A percentile compares a stretch with the other conserved stretches of the same genome.
Evolutionary conservation across 2,888 invertebrate species (phyloP).

Genomic region (Drosophila setosimentum): DNA sequence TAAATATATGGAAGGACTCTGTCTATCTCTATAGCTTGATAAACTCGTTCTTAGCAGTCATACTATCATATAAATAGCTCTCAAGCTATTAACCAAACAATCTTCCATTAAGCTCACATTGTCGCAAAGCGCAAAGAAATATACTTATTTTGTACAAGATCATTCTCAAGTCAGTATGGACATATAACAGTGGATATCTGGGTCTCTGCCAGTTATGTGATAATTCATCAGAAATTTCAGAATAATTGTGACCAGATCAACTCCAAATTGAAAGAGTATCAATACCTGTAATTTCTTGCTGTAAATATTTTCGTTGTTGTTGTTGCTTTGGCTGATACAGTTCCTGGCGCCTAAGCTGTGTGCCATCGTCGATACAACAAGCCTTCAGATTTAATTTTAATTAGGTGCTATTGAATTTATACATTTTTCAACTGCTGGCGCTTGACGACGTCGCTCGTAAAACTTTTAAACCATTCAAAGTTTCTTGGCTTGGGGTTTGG

Average conservation of each 20-base stretch:
- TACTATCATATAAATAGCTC: too few species aligned
- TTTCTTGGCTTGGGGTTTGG: slow-evolving; percentile 38
- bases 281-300: slow-evolving; percentile 10
- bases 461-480: slow-evolving; percentile 74
- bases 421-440: slow-evolving; percentile 77
- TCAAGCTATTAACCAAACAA: too few species aligned
- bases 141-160: too few species aligned
- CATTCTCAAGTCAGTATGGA: too few species aligned
- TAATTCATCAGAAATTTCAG: too few species aligned
- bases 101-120: too few species aligned
- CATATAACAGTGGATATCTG: too few species aligned
- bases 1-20: not conserved
- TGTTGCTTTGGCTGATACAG: slow-evolving; percentile 27
- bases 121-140: too few species aligned
- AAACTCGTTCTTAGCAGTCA: too few species aligned
- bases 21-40: too few species aligned
- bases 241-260: too few species aligned
- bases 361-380: slow-evolving; percentile 69
- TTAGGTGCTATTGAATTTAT: slow-evolving; percentile 82
- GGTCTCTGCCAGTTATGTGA: too few species aligned
- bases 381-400: slow-evolving; percentile 81
- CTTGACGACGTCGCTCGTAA: slow-evolving; percentile 53
- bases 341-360: slow-evolving; percentile 50
- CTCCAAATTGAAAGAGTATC: not conserved
- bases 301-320: slow-evolving; percentile 36